Base-by-base conservation (phyloP, 92 coral and sea anemone species). In the Heteractis magnifica region DNA sequence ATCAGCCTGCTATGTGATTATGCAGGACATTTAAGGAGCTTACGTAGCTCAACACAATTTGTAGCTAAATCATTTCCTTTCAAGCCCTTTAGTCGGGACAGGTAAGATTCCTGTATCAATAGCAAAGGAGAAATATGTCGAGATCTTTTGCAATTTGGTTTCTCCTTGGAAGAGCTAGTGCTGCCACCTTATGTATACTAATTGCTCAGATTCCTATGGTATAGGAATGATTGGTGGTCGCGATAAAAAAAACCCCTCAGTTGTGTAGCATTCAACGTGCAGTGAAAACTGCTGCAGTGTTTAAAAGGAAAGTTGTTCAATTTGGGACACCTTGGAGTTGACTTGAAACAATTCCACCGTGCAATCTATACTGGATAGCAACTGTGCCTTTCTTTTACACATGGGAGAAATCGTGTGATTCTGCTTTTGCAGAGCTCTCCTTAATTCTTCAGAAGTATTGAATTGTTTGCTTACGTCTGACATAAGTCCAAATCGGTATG, bases 31-130 rank as follows among this genome's bases (percentile, higher is more conserved):
- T 79, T 50, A 55, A 52, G 44, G 23, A 76, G 84, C 84, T 70
- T 70, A 81, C 84, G 50, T 79, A 79, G 51, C 64, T 79, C 83
- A 79, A 18, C 62, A 70, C 76, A 68, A 51, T 70, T 81, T 81
- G 58, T 51, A 78, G 53, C 16, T 70, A 51, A 71, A 81, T 48
- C 44, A 50, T 81, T 68, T 81, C 84, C 58, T 19, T 21, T 51
- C 12, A 23, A 26, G 49, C 49, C 14, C 23, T 55, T 51, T 81
- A 20, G n/a, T 0, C 14, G 2, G 48, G 72, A 65, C 23, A 71
- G 76, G 76, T 56, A 51, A 65, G 49, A 41, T 52, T 51, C 26
- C 76, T 13, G 51, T 72, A 65, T 34, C 41, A 20, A 49, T 64
- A 56, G 71, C 16, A 50, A 51, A 6, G 77, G 11, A 49, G 11